Percentiles rank a stretch among this genome's conserved stretches.
Conservation (phyloP, 2,888 invertebrate species). For the Lycia hirtaria region DNA sequence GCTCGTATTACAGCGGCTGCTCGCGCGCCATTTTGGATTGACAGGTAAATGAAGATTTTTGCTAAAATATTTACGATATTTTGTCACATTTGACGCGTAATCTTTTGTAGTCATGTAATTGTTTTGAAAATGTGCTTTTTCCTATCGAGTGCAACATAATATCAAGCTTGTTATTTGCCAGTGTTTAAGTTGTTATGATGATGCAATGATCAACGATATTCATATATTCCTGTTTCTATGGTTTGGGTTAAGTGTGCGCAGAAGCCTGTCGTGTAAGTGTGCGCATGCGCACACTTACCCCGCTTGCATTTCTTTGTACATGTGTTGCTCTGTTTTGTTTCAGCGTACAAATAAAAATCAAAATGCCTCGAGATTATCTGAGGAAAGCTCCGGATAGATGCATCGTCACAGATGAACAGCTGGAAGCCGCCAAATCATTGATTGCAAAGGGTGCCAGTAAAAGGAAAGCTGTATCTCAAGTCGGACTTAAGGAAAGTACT, state of each 20-base stretch:
- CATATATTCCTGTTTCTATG: conserved; percentile 1
- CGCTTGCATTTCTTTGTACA: conserved; percentile 12
- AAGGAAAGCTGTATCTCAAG: conserved; percentile 27
- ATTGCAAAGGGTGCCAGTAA: conserved; percentile 36
- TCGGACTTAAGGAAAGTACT: conserved; percentile 31
- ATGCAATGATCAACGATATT: conserved; percentile 6
- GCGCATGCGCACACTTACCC: conserved; percentile 31
- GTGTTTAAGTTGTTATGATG: conserved; percentile 6
- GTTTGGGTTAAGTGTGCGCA: conserved; percentile 23
- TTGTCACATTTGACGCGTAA: conserved; percentile 3
- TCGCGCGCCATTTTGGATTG: conserved; percentile 1
- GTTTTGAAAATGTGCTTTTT: neutral
- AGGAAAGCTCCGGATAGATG: conserved; percentile 25
- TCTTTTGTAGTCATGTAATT: neutral
- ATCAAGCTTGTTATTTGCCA: neutral
- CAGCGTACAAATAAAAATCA: conserved; percentile 18
- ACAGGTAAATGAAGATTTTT: conserved; percentile 24
- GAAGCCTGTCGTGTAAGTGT: neutral
- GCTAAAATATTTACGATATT: conserved; percentile 20
- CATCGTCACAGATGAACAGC: conserved; percentile 27
- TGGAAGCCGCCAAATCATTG: conserved; percentile 32
- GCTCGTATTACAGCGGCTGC: conserved; percentile 4
- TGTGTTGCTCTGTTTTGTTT: conserved; percentile 25
- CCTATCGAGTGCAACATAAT: conserved; percentile 1
- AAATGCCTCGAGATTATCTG: conserved; percentile 32